A percentile compares a stretch with the other conserved stretches of the same genome.
Evolutionary conservation across 2,113 vertebrate genomes (phyloP).

Genomic region (Stomatorhinus ivindoensis): DNA sequence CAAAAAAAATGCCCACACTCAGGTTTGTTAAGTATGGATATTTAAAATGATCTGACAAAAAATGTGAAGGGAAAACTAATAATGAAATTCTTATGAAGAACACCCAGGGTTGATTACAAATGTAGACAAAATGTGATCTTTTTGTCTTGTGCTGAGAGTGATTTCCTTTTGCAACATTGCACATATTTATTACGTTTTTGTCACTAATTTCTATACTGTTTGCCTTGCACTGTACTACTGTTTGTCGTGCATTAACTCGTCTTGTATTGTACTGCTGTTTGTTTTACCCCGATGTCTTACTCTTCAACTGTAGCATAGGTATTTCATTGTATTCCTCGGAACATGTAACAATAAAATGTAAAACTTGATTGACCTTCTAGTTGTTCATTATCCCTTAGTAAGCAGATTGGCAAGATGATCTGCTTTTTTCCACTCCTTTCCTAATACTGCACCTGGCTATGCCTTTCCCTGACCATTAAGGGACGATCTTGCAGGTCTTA

Average conservation of each 20-base stretch:
- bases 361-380: neutral
- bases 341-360: neutral
- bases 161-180: neutral
- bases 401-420: neutral
- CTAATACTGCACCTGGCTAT: neutral
- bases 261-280: neutral
- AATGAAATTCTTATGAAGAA: neutral
- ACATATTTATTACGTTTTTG: neutral
- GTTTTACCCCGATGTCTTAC: neutral
- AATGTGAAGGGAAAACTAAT: neutral
- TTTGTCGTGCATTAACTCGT: neutral
- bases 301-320: neutral
- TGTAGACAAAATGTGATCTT: neutral
- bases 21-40: neutral
- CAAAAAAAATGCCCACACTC: neutral
- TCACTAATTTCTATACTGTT: neutral
- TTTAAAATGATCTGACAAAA: neutral
- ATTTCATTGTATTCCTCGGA: neutral
- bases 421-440: neutral
- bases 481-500: slow-evolving; percentile 23
- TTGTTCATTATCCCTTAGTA: neutral
- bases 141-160: neutral
- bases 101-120: neutral
- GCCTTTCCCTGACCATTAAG: slow-evolving; percentile 36
- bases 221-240: neutral